Base-by-base conservation (phyloP, 2,113 vertebrate species). In the Elaphurus davidianus region DNA sequence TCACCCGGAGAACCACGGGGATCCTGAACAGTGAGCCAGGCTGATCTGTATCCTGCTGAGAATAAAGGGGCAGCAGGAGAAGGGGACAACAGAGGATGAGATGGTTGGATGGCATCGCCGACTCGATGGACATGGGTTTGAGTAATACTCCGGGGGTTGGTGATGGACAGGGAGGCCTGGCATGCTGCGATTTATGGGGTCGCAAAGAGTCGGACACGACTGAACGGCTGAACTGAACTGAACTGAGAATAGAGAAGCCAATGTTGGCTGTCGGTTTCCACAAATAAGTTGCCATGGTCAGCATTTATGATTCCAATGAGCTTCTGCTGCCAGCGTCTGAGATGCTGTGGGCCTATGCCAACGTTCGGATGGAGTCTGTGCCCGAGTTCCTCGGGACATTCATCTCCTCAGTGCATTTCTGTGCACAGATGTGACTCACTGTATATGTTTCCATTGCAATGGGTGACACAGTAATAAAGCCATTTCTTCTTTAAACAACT, bases 211-310 rank as follows among this genome's bases (percentile, higher is more conserved):
- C 12, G 47, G 47, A 50, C 47, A 14, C 3, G 47, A 50, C 12
- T 50, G 47, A 50, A 3, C 13, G 47, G 47, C 12, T 50, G 47
- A 50, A 50, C 47, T 50, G 47, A 50, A 50, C 47, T 50, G 47
- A 50, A 50, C 90, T 91, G 95, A 98, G 95, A 98, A 54, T 10
- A 92, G 74, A 93, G 33, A 36, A 59, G 90, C 83, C 87, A 98
- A 83, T 50, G 8, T 86, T 96, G 93, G 54, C 93, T 91, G 57
- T 54, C 81, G 43, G 59, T 97, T 98, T 98, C 92, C 94, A 95
- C 15, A 97, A 94, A 94, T 98, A 95, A 25, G 57, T 94, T 97
- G 64, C 52, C 50, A 86, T 87, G 94, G 74, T 94, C 97, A 98
- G 92, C 96, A 95, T 86, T 97, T 97, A 74, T 2, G 16, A 79